Base-by-base conservation (phyloP, 2,888 invertebrate genomes). In the Ophion ventricosus region DNA sequence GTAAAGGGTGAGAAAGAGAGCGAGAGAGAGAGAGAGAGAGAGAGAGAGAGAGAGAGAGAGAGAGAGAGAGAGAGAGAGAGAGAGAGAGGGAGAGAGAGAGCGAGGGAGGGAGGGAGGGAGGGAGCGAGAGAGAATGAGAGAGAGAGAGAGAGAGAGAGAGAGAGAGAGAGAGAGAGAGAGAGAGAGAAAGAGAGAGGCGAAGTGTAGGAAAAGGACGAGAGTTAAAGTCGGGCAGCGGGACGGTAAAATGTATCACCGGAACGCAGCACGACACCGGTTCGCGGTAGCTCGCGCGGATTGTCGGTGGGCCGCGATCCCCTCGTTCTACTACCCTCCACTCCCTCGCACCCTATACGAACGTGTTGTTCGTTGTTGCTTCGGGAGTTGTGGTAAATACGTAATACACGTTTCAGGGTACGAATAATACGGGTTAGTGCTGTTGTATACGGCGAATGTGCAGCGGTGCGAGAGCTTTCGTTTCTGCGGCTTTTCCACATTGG, bases 231-330 rank as follows among this genome's bases (percentile, higher is more conserved):
- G 78, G 69, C 74, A 81, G 81, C 78, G 81, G 81, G 75, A 78
- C 81, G 78, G 78, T 78, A 54, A 84, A 84, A 81, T 81, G 84
- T 84, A 84, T 84, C 84, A 81, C 84, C 84, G 84, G 66, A 84
- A 84, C 81, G 84, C 81, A 70, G 84, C 81, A 75, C 74, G 78
- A 81, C 73, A 67, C 73, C 70, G 63, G 49, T 75, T 67, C 73
- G 76, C 70, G 76, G 83, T 70, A 69, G 56, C 75, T 72, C 73
- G 69, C 66, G 29, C 49, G 64, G n/a, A 35, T 64, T 64, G 79
- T 73, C 11, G 72, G 80, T 56, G 73, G 72, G 56, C 61, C 70
- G 63, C 70, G 78, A 73, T n/a, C 35, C 20, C 5, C 61, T 14
- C 1, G 14, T 17, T 20, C 20, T 40, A n/a, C 40, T 7, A 35